A percentile compares a stretch with the other conserved stretches of the same genome.
phyloP scores from a whole-genome alignment of 2,888 invertebrate genomes.

The Andrena hattorfiana region DNA sequence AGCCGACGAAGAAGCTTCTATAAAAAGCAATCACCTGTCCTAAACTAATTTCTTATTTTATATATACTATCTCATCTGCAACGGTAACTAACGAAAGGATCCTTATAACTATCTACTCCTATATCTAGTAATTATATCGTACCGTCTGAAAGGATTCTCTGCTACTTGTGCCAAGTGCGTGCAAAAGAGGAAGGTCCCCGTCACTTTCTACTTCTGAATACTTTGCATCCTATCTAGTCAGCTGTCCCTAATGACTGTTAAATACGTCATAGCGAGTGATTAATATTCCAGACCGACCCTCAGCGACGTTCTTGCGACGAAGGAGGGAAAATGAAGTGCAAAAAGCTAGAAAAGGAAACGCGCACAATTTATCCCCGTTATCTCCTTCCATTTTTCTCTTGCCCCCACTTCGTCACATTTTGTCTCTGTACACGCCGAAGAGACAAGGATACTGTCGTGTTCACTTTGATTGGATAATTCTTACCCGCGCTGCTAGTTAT shows the following conservation, averaged over 20 bases:
- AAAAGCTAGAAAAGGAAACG: constrained; percentile 20
- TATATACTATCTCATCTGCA: neutral
- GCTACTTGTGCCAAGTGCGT: constrained; percentile 43
- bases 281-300: constrained; percentile 64
- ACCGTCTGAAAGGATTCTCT: constrained; percentile 35
- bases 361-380: constrained; percentile 10
- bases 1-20: neutral
- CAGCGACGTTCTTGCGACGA: constrained; percentile 37
- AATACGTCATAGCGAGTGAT: constrained; percentile 72
- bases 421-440: neutral
- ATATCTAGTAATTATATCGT: constrained; percentile 19
- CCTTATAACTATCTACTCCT: constrained; percentile 2
- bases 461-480: constrained; percentile 9
- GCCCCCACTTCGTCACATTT: neutral
- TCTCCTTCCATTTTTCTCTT: neutral
- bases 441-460: neutral
- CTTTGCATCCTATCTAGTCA: constrained; percentile 52
- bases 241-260: constrained; percentile 70
- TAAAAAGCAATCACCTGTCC: neutral
- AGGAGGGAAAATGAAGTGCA: constrained; percentile 16
- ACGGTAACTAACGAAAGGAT: neutral
- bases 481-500: neutral
- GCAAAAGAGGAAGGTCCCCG: constrained; percentile 35
- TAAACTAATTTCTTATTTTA: neutral
- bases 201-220: constrained; percentile 48